phyloP scores from a whole-genome alignment of 2,113 vertebrate species.

The Cygnus atratus region DNA sequence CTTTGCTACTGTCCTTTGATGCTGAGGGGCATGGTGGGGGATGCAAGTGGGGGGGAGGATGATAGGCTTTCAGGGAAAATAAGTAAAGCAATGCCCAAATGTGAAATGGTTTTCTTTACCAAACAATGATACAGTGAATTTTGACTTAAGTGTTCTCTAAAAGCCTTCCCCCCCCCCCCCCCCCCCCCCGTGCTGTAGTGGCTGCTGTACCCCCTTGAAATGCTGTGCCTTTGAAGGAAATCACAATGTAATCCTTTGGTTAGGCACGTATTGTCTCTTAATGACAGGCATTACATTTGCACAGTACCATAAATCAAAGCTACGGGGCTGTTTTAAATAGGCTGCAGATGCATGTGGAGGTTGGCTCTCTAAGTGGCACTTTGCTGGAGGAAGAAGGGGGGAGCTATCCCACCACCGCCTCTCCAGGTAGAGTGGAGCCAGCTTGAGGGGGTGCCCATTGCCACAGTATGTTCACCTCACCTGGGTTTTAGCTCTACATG shows the following conservation, averaged over 20 bases:
- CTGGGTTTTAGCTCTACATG: not conserved
- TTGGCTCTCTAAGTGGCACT: constrained; percentile 59
- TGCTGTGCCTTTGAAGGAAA: constrained; percentile 42
- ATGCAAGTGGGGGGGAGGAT: not conserved
- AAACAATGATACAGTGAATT: not conserved
- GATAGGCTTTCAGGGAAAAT: not conserved
- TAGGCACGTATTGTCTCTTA: constrained; percentile 58
- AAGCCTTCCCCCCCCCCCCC: not conserved
- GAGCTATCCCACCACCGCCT: rapidly evolving
- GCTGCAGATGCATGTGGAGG: constrained; percentile 60
- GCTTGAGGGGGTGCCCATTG: not conserved
- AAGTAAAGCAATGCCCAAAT: not conserved
- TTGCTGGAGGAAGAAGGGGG: not conserved
- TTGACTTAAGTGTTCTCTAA: not conserved
- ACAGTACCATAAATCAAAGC: constrained; percentile 72
- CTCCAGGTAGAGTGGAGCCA: not conserved
- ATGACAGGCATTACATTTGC: constrained; percentile 71
- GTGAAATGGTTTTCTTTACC: not conserved
- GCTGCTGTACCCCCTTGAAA: not conserved
- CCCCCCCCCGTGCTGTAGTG: not conserved
- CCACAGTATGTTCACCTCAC: not conserved
- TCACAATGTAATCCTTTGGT: constrained; percentile 55
- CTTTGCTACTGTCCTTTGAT: not conserved
- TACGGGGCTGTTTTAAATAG: constrained; percentile 61
- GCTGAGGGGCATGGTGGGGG: not conserved